Evolutionary conservation across 2,797 vertebrate genomes (phyloP).

Genomic region (Gallinago nigripennis): DNA sequence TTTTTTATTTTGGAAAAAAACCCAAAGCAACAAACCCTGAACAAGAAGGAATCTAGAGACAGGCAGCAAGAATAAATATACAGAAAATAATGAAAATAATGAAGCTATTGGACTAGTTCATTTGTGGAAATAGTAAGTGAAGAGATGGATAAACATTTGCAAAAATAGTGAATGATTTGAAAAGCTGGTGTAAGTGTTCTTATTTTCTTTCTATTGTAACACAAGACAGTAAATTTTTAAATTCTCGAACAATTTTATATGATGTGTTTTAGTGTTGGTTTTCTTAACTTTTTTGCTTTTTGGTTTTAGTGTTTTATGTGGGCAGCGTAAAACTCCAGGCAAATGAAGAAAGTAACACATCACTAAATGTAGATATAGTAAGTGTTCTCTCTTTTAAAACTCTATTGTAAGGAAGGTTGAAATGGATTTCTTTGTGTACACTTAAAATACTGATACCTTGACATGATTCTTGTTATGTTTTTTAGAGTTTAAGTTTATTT

Average conservation of each 20-base stretch:
- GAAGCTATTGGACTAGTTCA: not conserved
- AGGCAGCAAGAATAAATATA: not conserved
- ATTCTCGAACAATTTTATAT: not conserved
- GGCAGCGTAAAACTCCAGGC: slow-evolving; percentile 67
- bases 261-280: not conserved
- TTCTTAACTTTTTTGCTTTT: slow-evolving; percentile 35
- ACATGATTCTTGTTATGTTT: not conserved
- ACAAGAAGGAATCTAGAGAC: not conserved
- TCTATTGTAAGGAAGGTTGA: not conserved
- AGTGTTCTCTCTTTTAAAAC: slow-evolving; percentile 43
- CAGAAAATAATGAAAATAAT: not conserved
- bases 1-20: not conserved
- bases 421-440: not conserved
- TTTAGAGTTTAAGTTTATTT: not conserved
- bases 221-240: not conserved
- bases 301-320: slow-evolving; percentile 75
- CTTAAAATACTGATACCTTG: not conserved
- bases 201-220: not conserved
- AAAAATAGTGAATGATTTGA: not conserved
- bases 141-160: not conserved
- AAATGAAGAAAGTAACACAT: slow-evolving; percentile 56
- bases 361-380: slow-evolving; percentile 70
- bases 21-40: not conserved
- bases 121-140: not conserved
- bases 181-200: not conserved